phyloP scores from a whole-genome alignment of 2,797 vertebrate genomes.

The Fringilla coelebs region DNA sequence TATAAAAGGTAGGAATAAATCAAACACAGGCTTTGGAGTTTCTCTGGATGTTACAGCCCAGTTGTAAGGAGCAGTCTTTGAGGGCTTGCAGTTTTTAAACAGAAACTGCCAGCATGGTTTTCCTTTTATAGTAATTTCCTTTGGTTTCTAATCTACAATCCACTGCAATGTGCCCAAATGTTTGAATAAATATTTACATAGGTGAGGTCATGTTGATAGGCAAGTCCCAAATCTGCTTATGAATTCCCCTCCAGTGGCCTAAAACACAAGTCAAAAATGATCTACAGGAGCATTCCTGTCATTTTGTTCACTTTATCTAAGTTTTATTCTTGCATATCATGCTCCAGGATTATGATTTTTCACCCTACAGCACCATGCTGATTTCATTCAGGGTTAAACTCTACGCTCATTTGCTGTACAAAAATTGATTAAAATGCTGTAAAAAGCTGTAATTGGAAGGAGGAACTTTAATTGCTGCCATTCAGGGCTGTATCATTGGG shows the following conservation, averaged over 20 bases:
- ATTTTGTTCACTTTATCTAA: background rate
- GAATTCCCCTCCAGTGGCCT: background rate
- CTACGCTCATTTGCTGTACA: background rate
- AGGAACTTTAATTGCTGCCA: background rate
- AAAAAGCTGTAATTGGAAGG: conserved; percentile 3
- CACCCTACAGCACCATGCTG: background rate
- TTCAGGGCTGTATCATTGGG: background rate
- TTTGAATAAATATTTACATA: conserved; percentile 48
- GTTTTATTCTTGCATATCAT: background rate
- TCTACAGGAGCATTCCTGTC: background rate
- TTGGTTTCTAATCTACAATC: background rate
- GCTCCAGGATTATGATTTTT: background rate
- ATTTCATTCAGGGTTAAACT: background rate
- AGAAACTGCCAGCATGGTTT: background rate
- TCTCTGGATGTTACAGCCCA: background rate
- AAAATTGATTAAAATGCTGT: conserved; percentile 7
- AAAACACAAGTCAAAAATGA: background rate
- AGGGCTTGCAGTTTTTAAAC: background rate
- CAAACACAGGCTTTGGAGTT: background rate
- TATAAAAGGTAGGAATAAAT: background rate
- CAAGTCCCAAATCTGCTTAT: background rate
- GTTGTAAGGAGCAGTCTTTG: background rate
- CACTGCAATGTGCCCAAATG: background rate
- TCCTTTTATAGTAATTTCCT: conserved; percentile 21
- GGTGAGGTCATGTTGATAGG: background rate